These are phyloP conservation scores for Elgaria multicarinata DNA, from an alignment of 2,113 vertebrate species.

Conservation along the genomic window DNA sequence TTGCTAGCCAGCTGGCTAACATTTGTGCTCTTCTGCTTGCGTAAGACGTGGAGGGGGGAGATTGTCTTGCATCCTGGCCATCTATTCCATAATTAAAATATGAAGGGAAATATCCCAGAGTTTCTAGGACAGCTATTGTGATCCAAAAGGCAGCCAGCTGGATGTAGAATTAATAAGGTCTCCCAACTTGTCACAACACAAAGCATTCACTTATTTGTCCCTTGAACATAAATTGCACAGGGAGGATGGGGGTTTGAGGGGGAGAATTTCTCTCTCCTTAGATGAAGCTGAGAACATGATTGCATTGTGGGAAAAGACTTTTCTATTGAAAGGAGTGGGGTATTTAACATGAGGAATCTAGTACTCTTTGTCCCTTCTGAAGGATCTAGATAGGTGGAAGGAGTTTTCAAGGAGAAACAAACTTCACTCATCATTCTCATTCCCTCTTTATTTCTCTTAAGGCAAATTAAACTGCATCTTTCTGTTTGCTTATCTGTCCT, in stretches of 20 bases:
- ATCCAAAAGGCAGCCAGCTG: background rate
- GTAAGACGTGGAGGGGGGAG: background rate
- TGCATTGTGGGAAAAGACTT: background rate
- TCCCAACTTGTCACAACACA: background rate
- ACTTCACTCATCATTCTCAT: background rate
- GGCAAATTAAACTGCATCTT: background rate
- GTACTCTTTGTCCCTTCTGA: background rate
- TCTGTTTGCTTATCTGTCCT: background rate
- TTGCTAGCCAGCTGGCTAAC: background rate
- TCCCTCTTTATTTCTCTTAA: background rate
- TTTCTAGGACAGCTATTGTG: slow-evolving; percentile 27
- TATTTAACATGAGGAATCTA: background rate
- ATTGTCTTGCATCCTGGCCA: slow-evolving; percentile 12
- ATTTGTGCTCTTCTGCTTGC: background rate
- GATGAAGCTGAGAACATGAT: background rate
- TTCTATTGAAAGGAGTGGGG: background rate
- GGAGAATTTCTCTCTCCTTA: background rate
- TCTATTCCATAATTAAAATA: slow-evolving; percentile 17
- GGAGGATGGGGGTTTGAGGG: background rate
- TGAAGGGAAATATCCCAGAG: background rate
- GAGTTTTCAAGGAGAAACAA: background rate
- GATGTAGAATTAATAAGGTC: background rate
- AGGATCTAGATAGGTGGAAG: background rate
- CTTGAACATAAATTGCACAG: background rate
- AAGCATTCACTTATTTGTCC: background rate